Base-by-base conservation (phyloP, 2,888 invertebrate genomes). In the Leistus spinibarbis region DNA sequence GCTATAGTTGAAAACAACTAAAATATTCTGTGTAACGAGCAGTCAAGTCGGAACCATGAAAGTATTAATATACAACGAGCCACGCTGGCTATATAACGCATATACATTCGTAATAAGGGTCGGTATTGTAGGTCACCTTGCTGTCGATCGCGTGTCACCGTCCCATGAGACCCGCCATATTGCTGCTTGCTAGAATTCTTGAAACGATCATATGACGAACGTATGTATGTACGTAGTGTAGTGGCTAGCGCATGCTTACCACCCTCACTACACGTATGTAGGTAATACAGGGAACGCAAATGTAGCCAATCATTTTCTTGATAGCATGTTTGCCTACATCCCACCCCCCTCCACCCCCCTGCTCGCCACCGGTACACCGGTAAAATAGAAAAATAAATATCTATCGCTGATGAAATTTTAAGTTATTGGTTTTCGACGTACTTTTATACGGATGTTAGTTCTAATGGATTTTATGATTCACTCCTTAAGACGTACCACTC, bases 91-190 rank as follows among this genome's bases (percentile, higher is more conserved):
- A 13, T 40, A 22, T 60, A 64, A 20, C 64, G 10, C 20, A 40
- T 63, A 69, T 75, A 75, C 75, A 75, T 75, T 63, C 68, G 75
- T 75, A 69, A 75, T 75, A 63, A 63, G 66, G 62, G 63, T 24
- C 57, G 73, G 24, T 62, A 68, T 75, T 63, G 63, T 75, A 75
- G 75, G 75, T 75, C 75, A 75, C 75, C 75, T 75, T 75, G 74
- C 66, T 74, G 75, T 69, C 75, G 75, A 75, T 75, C 68, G 75
- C 75, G 75, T 75, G 75, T 56, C 64, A 63, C 56, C n/a, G 24
- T 66, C 68, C 60, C 75, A 75, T 75, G 75, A 69, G 69, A 75
- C 63, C 75, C 69, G 69, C 75, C 75, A 75, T 75, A 67, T 69
- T 75, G 75, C 54, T 19, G 40, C 53, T 40, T 7, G 40, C 53